Base-by-base conservation (phyloP, 2,888 invertebrate species). In the Eupithecia subumbrata region DNA sequence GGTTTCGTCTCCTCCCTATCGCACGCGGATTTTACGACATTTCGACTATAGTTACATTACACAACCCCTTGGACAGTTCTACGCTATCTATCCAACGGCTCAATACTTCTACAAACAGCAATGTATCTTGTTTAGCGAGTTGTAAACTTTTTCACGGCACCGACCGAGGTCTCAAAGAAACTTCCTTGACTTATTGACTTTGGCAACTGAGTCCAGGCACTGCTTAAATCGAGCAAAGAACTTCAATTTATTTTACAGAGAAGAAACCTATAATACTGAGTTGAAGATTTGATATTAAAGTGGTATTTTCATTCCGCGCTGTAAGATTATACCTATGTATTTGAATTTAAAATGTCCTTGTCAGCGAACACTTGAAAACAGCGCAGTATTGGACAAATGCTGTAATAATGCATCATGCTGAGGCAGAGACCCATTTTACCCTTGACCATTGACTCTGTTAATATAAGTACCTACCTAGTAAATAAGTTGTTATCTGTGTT, bases 41-140 rank as follows among this genome's bases (percentile, higher is more conserved):
- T 52, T 22, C 22, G 18, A 22, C 52, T 56, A 3, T 56, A 56
- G 56, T 9, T n/a, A n/a, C 52, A 52, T 63, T 30, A 30, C 30
- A 34, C 34, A 34, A 64, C 12, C 25, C 52, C 18, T 64, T 64
- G 34, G 34, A 64, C 64, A 34, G 43, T n/a, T 37, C 43, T 34
- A 18, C 16, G 5, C 63, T 63, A 52, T 69, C 71, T 45, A 63
- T 43, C 12, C 4, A 66, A 75, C 72, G 60, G 22, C 70, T 69
- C 78, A 75, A 79, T 78, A 82, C 79, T 81, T 79, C 67, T 63
- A 67, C 74, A 82, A 87, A 87, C 83, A 86, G 83, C 84, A 82
- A 87, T 88, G 86, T 87, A 86, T 88, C 88, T 88, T 88, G 82
- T 87, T 88, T 87, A 85, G 84, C 74, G 76, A 85, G 82, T 83